Conservation (phyloP, 1,140 invertebrate genomes). For the Lerema accius region DNA sequence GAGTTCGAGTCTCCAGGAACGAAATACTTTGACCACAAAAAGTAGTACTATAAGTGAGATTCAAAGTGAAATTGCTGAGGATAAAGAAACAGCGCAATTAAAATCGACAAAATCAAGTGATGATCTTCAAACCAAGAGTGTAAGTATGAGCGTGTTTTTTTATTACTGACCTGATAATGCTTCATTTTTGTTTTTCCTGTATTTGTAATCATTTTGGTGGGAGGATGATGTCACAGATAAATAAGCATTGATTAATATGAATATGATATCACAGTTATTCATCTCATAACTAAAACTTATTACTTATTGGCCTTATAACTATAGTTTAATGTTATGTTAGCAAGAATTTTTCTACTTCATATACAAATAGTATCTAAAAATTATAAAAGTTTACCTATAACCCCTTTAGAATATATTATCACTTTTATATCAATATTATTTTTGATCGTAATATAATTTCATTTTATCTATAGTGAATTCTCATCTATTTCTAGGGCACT, state of each 20-base stretch:
- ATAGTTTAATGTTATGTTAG: too few species aligned
- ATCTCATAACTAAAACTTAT: too few species aligned
- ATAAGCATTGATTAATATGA: too few species aligned
- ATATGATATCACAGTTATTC: too few species aligned
- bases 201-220: background rate
- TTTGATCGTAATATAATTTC: too few species aligned
- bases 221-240: background rate
- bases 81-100: constrained; percentile 46
- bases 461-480: too few species aligned
- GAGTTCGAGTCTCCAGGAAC: constrained; percentile 84
- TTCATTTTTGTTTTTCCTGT: background rate
- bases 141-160: constrained; percentile 41
- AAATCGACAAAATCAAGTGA: constrained; percentile 66
- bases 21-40: constrained; percentile 65
- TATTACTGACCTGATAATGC: constrained; percentile 1
- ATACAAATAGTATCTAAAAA: too few species aligned
- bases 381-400: too few species aligned
- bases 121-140: constrained; percentile 69
- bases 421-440: too few species aligned
- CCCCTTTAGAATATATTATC: too few species aligned
- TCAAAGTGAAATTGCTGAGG: constrained; percentile 80
- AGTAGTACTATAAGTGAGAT: constrained; percentile 83
- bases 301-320: too few species aligned
- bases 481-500: constrained; percentile 51
- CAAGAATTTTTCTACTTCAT: too few species aligned